phyloP scores from a whole-genome alignment of 2,113 vertebrate species.

The Amia ocellicauda region DNA sequence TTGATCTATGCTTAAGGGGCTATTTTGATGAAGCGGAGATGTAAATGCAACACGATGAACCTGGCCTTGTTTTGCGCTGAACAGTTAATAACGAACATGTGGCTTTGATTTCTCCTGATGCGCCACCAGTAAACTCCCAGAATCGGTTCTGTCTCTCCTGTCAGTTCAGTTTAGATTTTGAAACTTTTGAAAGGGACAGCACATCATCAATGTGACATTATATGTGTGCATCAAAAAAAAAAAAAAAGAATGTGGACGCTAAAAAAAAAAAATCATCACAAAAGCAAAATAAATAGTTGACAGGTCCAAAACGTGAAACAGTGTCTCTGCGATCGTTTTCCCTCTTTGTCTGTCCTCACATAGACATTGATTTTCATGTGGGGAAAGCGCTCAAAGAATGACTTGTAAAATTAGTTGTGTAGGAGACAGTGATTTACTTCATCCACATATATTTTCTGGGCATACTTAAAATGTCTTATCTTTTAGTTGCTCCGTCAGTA shows the following conservation, averaged over 20 bases:
- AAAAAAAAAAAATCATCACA: not conserved
- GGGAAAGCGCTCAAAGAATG: slow-evolving; percentile 7
- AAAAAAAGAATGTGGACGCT: no score
- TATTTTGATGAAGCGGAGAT: not conserved
- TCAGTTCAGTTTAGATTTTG: not conserved
- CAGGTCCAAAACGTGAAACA: not conserved
- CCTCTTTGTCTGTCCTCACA: not conserved
- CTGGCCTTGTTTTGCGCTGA: not conserved
- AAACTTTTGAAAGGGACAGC: not conserved
- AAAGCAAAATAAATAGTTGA: not conserved
- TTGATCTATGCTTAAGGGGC: not conserved
- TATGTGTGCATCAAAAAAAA: not conserved
- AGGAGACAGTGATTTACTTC: slow-evolving; percentile 2
- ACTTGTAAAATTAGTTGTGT: not conserved
- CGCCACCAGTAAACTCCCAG: not conserved
- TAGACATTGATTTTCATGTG: slow-evolving; percentile 8
- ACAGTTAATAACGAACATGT: not conserved
- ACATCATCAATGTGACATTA: not conserved
- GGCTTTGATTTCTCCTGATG: not conserved
- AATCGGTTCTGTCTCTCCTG: not conserved
- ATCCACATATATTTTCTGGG: not conserved
- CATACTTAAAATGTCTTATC: slow-evolving; percentile 6
- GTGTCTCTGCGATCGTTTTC: no score
- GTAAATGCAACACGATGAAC: not conserved
- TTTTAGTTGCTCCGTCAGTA: slow-evolving; percentile 13